phyloP scores from a whole-genome alignment of 2,797 vertebrate species.

The Etheostoma nigrum region DNA sequence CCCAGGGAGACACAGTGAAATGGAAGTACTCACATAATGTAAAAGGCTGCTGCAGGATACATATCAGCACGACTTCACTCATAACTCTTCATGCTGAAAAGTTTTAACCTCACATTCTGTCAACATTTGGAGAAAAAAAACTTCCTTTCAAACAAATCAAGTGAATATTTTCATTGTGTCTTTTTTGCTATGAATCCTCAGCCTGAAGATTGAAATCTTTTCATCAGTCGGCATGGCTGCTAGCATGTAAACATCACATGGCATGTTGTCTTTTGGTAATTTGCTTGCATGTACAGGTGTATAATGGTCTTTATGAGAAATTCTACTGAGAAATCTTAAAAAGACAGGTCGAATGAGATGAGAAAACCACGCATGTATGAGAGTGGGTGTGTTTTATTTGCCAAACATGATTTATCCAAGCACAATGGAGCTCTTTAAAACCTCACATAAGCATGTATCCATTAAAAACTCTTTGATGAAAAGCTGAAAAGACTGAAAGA shows the following conservation, averaged over 20 bases:
- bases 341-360: slow-evolving; percentile 50
- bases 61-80: slow-evolving; percentile 23
- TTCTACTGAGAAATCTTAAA: slow-evolving; percentile 20
- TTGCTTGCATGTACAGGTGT: slow-evolving; percentile 52
- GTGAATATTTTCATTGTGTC: slow-evolving; percentile 59
- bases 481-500: too few species aligned
- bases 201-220: slow-evolving; percentile 32
- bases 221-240: slow-evolving; percentile 31
- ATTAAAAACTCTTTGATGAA: slow-evolving; percentile 16
- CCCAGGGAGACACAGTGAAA: slow-evolving; percentile 6
- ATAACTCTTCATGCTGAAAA: slow-evolving; percentile 50
- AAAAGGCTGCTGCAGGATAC: slow-evolving; percentile 47
- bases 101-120: slow-evolving; percentile 52
- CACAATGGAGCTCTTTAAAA: slow-evolving; percentile 36
- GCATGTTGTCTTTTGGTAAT: slow-evolving; percentile 33
- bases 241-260: slow-evolving; percentile 50
- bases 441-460: slow-evolving; percentile 9
- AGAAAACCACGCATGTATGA: slow-evolving; percentile 8
- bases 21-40: slow-evolving; percentile 37
- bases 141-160: slow-evolving; percentile 38
- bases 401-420: slow-evolving; percentile 42
- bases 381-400: slow-evolving; percentile 41
- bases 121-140: slow-evolving; percentile 38
- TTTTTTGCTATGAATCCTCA: slow-evolving; percentile 12
- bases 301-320: slow-evolving; percentile 10